Evolutionary conservation across 2,888 invertebrate genomes (phyloP), one percentile per base, ranked within the genome.

Genomic region (Pecten maximus): DNA sequence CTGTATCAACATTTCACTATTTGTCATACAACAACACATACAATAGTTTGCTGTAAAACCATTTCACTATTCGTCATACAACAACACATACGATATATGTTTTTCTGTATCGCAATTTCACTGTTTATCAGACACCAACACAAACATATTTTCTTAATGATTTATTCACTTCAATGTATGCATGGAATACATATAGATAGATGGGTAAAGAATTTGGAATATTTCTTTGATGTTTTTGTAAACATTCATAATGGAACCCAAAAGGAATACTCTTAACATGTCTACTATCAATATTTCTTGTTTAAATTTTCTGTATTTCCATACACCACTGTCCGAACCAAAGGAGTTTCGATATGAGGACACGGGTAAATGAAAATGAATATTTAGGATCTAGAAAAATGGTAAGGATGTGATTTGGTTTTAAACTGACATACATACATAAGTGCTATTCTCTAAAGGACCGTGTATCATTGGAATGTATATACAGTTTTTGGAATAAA

Each of bases 161-260:
- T 74, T 74, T 74, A 74, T 74, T 74, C 4, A 74, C 74, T 74
- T 74, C 74, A 74, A 74, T 74, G 10, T 74, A 74, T 35, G 35
- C 35, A 74, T 74, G 16, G 35, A 35, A 74, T 74, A 74, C 74
- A 74, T 35, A 74, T 12, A 74, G 60, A 60, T n/a, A 60, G n/a
- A 60, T 35, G 23, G 28, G 35, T 74, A 35, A 74, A 74, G 35
- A 74, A 2, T 35, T 2, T 74, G 74, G 74, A 74, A 74, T 74
- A 74, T 74, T 74, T 35, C 74, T 74, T 74, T 74, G 16, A 35
- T 74, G 74, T 8, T 35, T 54, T 28, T 28, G 74, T 28, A 74
- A 74, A 74, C 19, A 54, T 19, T 54, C 0, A 54, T 19, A 54
- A 23, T 6, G 16, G 16, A 54, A 54, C 8, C 54, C n/a, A n/a